Base-by-base conservation (phyloP, 2,797 vertebrate species). In the Parauchenoglanis ngamensis region DNA sequence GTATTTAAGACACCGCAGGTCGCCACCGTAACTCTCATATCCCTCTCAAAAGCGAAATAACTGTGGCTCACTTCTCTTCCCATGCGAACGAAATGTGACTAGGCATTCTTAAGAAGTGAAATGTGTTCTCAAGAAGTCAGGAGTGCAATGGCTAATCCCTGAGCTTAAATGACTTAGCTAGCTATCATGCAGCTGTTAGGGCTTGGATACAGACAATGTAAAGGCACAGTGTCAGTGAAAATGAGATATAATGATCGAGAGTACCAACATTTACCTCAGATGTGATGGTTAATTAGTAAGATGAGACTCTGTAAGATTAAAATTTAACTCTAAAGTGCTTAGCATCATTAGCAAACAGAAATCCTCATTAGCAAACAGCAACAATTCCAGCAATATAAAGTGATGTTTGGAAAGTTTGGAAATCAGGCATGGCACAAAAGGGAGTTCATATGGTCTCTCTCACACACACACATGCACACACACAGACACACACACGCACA, bases 1-100 rank as follows among this genome's bases (percentile, higher is more conserved):
- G 84, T 68, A 72, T 82, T 31, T 40, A 79, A 84, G 80, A 86
- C 81, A 57, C 25, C 17, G 17, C 81, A 19, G 52, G 40, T 35
- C 12, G 17, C 59, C 75, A 15, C 44, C 13, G 59, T 63, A 13
- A 88, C 83, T 88, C 87, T 88, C 87, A 88, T 84, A 88, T 88
- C 87, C 83, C 83, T 80, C 76, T 44, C 72, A 79, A 83, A 83
- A 87, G 75, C 2, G 87, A 80, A 80, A 80, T 52, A 49, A 46
- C 23, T 25, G 6, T 2, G 63, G 6, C 68, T 72, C 56, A 52
- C 76, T 84, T 83, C 63, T 77, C 44, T 28, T 44, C n/a, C 7
- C 59, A 4, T 4, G 21, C 63, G 54, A 63, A 49, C 52, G 4
- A 77, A 68, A 52, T 3, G 7, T 67, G 56, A 67, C 79, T 13